Percentiles rank a stretch among this genome's conserved stretches.
These are phyloP conservation scores for Anguilla megastoma DNA, from an alignment of 2,797 vertebrate genomes.

Conservation along the genomic window DNA sequence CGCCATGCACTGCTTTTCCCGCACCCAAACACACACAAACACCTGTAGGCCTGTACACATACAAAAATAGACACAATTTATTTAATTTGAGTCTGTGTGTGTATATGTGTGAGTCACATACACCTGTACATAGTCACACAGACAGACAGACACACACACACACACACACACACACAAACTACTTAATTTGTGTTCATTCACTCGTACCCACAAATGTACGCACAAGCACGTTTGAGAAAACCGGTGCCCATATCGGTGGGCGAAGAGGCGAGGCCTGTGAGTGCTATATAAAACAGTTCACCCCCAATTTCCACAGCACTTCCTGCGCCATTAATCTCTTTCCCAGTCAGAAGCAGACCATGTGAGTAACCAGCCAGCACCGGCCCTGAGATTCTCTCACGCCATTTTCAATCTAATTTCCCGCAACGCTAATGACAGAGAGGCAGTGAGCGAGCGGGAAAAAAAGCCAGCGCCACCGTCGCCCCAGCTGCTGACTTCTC, in stretches of 20 bases:
- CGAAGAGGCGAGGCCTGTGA: conserved; percentile 48
- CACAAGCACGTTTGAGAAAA: conserved; percentile 22
- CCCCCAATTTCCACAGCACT: conserved; percentile 56
- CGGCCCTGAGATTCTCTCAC: conserved; percentile 53
- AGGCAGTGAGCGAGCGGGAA: background rate
- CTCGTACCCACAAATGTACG: conserved; percentile 15
- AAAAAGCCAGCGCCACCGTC: conserved; percentile 35
- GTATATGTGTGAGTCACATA: no score
- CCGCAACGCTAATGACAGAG: conserved; percentile 25
- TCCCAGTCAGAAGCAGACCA: conserved; percentile 36
- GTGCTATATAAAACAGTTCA: conserved; percentile 58
- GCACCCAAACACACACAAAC: conserved; percentile 24
- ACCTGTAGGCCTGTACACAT: background rate
- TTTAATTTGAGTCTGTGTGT: background rate
- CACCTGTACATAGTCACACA: background rate
- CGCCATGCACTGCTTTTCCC: conserved; percentile 19
- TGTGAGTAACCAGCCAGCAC: conserved; percentile 46
- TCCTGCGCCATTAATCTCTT: conserved; percentile 63
- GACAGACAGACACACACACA: no score
- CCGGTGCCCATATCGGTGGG: conserved; percentile 33
- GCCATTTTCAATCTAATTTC: conserved; percentile 36
- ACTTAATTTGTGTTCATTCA: conserved; percentile 36
- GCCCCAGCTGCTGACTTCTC: conserved; percentile 36
- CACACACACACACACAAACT: background rate
- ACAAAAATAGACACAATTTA: background rate